Evolutionary conservation across 2,888 invertebrate species (phyloP).

Genomic region (Erebia aethiops): DNA sequence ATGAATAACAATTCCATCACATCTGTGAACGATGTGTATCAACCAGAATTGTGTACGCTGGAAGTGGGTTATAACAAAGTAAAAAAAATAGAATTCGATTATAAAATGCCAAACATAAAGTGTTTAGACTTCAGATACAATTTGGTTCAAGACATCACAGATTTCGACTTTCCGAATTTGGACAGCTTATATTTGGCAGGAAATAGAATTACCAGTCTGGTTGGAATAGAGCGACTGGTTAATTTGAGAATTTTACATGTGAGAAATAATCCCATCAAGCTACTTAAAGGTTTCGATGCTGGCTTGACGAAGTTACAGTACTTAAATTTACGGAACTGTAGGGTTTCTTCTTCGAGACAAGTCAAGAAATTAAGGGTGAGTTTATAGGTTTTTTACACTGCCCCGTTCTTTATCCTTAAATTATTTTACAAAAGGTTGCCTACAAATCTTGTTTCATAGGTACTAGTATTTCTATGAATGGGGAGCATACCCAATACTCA

Average conservation of each 20-base stretch:
- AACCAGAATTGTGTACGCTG: constrained; percentile 80
- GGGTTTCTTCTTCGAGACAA: constrained; percentile 76
- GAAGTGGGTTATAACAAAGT: constrained; percentile 81
- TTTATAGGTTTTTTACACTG: neutral
- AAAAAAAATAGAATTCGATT: constrained; percentile 54
- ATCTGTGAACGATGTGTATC: constrained; percentile 77
- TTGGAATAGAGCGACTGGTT: constrained; percentile 82
- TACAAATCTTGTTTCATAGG: too few relatives aligned
- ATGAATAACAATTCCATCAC: constrained; percentile 80
- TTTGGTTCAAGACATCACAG: constrained; percentile 66
- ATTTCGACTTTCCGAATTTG: constrained; percentile 77
- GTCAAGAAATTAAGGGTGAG: constrained; percentile 77
- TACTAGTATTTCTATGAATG: too few relatives aligned
- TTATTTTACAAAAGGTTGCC: too few relatives aligned
- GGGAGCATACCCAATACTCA: too few relatives aligned
- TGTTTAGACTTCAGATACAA: constrained; percentile 82
- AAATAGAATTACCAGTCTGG: constrained; percentile 86
- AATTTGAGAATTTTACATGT: constrained; percentile 88
- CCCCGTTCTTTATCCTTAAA: too few relatives aligned
- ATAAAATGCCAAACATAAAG: constrained; percentile 67
- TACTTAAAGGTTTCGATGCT: constrained; percentile 77
- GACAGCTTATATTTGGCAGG: constrained; percentile 90
- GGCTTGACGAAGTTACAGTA: constrained; percentile 73
- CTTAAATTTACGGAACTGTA: constrained; percentile 82
- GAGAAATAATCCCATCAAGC: constrained; percentile 85